phyloP scores from a whole-genome alignment of 2,797 vertebrate species.

The Pteropus rufus region DNA sequence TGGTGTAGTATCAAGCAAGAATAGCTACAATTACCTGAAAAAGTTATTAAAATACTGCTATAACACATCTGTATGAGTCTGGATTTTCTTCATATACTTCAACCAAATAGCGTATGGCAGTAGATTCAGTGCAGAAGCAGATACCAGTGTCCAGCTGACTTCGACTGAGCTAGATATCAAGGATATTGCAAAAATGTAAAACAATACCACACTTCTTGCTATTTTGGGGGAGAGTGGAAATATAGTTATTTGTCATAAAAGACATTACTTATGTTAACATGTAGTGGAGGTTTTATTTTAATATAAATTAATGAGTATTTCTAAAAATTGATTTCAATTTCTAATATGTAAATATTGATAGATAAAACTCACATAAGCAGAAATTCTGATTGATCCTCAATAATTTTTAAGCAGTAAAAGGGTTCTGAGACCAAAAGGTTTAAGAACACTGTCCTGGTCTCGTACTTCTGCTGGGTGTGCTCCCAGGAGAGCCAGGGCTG shows the following conservation, averaged over 20 bases:
- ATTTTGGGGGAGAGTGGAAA: background rate
- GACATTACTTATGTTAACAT: background rate
- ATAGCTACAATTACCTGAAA: background rate
- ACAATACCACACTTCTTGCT: background rate
- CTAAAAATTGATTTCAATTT: background rate
- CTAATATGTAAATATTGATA: background rate
- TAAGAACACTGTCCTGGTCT: background rate
- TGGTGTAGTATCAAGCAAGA: background rate
- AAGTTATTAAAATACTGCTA: background rate
- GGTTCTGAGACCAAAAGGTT: background rate
- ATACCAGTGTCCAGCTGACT: background rate
- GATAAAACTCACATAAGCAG: background rate
- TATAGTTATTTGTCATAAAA: background rate
- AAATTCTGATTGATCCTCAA: background rate
- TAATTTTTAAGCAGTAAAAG: background rate
- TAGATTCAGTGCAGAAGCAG: background rate
- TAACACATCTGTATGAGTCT: background rate
- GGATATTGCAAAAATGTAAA: background rate
- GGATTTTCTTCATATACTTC: background rate
- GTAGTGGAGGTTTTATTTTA: background rate
- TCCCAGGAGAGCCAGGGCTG: background rate
- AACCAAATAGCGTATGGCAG: background rate
- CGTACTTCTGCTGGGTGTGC: background rate
- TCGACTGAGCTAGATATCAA: background rate
- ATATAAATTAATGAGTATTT: background rate